Evolutionary conservation across 1,140 invertebrate genomes (phyloP).

Genomic region (Apis cerana): DNA sequence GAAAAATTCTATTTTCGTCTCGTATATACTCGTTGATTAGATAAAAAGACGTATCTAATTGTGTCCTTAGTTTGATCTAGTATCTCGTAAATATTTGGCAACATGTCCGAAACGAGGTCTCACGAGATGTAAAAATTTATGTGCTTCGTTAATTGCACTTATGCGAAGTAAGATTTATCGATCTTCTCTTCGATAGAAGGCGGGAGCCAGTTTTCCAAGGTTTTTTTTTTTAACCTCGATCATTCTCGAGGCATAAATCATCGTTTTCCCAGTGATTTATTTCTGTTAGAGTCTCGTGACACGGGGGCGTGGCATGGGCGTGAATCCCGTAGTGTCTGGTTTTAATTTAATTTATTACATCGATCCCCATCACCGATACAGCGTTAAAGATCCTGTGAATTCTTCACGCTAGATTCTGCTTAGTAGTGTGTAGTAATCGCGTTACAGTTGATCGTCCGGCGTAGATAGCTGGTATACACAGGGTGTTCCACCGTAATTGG

Average conservation of each 20-base stretch:
- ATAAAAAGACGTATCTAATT: too few species aligned
- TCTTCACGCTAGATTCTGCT: neutral
- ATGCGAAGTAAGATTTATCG: conserved; percentile 13
- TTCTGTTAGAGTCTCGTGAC: conserved; percentile 61
- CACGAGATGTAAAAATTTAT: neutral
- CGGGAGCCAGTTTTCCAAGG: conserved; percentile 4
- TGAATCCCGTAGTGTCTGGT: conserved; percentile 57
- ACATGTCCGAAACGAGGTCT: neutral
- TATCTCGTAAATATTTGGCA: neutral
- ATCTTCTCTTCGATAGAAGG: neutral
- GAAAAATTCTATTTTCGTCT: neutral
- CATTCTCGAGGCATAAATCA: conserved; percentile 57
- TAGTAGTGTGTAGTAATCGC: conserved; percentile 10
- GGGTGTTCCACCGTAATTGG: too few species aligned
- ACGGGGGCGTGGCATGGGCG: conserved; percentile 59
- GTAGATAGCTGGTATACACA: neutral
- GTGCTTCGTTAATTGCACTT: neutral
- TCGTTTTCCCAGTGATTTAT: conserved; percentile 68
- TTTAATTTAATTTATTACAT: conserved; percentile 71
- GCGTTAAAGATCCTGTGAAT: conserved; percentile 3
- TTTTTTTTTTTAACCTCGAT: conserved; percentile 13
- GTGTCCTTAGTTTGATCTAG: neutral
- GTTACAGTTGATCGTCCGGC: neutral
- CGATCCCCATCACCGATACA: conserved; percentile 1
- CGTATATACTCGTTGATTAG: too few species aligned